Evolutionary conservation across 2,113 vertebrate genomes (phyloP), one percentile per base, ranked within the genome.

Genomic region (Tupaia chinensis): DNA sequence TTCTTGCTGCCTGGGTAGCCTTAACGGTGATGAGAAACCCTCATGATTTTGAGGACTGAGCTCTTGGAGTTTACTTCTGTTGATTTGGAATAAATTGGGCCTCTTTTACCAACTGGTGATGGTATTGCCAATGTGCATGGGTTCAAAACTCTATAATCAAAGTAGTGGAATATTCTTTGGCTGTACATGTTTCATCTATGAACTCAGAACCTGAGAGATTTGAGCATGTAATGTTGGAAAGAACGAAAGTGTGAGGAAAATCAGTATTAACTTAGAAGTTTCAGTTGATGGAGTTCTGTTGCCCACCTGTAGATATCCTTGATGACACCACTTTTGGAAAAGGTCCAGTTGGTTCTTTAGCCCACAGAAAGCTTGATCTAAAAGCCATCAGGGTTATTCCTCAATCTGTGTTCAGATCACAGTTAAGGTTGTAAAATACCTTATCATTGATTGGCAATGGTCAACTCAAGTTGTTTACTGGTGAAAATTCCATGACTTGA

Each of bases 171-270:
- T 99, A 99, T 98, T 99, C 99, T 29, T 99, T 99, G 86, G 99
- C 99, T 6, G 97, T 99, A 88, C 99, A 99, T 97, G 98, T 98
- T 9, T 99, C 99, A 98, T 99, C 99, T 98, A 98, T 99, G 98
- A 99, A 99, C 97, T 99, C 99, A 99, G 99, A 99, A 98, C 99
- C 99, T 0, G 99, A 99, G 98, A 99, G 99, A 0, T 99, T 99
- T 97, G 99, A 98, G 97, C 98, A 99, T 97, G 99, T 99, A 32
- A 99, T 99, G 92, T 99, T 99, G 16, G 99, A 99, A 98, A 99
- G 99, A 96, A 99, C 98, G 0, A 99, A 99, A 98, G 98, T 7
- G 99, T 99, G 96, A 99, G 99, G 98, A 98, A 99, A 32, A 99
- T 99, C 4, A 99, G 99, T 3, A 99, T 99, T 74, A 99, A 99